phyloP scores from a whole-genome alignment of 2,113 vertebrate genomes.

The Rana temporaria region DNA sequence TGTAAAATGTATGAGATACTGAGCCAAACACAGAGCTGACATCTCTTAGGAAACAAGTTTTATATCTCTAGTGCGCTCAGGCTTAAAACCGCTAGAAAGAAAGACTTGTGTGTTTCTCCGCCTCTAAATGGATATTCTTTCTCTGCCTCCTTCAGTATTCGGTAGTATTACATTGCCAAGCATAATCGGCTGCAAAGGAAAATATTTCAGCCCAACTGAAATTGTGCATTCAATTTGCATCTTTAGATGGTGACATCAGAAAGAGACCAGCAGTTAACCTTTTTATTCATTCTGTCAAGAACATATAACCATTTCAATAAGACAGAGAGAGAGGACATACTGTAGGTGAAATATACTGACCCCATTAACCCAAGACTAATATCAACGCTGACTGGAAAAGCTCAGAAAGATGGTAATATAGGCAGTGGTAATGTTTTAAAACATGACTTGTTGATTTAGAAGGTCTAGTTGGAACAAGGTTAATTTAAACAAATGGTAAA shows the following conservation, averaged over 20 bases:
- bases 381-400: neutral
- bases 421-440: neutral
- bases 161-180: constrained; percentile 47
- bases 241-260: constrained; percentile 27
- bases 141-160: constrained; percentile 33
- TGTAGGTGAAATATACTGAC: neutral
- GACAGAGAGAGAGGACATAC: neutral
- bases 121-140: constrained; percentile 51
- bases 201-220: constrained; percentile 28
- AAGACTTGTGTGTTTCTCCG: constrained; percentile 41
- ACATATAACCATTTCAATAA: neutral
- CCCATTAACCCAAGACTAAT: constrained; percentile 9
- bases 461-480: too few species aligned
- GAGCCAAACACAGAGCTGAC: constrained; percentile 54
- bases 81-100: constrained; percentile 49
- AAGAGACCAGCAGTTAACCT: constrained; percentile 24
- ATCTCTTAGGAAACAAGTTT: constrained; percentile 59
- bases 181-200: constrained; percentile 34
- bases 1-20: constrained; percentile 57
- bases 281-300: constrained; percentile 15
- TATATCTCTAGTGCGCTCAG: constrained; percentile 51
- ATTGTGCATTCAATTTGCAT: constrained; percentile 40
- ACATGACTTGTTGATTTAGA: too few species aligned
- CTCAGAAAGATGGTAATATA: neutral
- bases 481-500: too few species aligned